phyloP scores from a whole-genome alignment of 2,888 invertebrate genomes.

The Mythimna lalbum region DNA sequence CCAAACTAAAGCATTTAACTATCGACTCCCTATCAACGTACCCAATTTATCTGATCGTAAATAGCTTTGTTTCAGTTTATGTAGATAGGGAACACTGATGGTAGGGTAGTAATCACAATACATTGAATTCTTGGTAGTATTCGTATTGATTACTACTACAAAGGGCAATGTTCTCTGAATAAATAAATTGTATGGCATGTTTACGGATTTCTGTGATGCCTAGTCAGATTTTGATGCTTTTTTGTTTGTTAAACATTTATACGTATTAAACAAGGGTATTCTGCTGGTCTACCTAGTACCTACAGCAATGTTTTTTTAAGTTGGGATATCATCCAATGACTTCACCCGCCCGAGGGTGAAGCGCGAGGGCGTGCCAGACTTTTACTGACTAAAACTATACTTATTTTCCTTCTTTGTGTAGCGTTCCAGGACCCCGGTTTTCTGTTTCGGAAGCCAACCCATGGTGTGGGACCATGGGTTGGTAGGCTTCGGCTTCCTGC shows the following conservation, averaged over 20 bases:
- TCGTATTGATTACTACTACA: conserved; percentile 6
- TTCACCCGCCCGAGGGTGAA: too few relatives aligned
- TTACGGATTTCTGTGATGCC: not conserved
- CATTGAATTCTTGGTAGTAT: not conserved
- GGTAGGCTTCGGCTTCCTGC: too few relatives aligned
- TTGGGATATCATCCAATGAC: too few relatives aligned
- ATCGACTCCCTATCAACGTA: conserved; percentile 23
- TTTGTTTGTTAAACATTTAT: conserved; percentile 8
- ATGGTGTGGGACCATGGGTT: too few relatives aligned
- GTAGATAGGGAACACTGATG: conserved; percentile 40
- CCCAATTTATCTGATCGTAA: conserved; percentile 33
- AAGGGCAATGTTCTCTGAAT: conserved; percentile 27
- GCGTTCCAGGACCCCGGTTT: too few relatives aligned
- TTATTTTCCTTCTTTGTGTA: too few relatives aligned
- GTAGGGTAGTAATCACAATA: conserved; percentile 15
- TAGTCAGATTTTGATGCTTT: conserved; percentile 9
- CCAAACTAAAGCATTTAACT: conserved; percentile 44
- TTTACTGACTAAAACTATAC: too few relatives aligned
- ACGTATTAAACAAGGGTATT: too few relatives aligned
- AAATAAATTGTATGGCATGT: conserved; percentile 17
- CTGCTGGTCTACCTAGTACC: too few relatives aligned
- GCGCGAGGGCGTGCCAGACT: too few relatives aligned
- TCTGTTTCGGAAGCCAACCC: too few relatives aligned
- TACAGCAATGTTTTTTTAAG: too few relatives aligned
- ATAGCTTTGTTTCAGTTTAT: conserved; percentile 40